These are phyloP conservation scores for Anoncus sp. DNA, from an alignment of 2,888 invertebrate genomes.

Conservation along the genomic window DNA sequence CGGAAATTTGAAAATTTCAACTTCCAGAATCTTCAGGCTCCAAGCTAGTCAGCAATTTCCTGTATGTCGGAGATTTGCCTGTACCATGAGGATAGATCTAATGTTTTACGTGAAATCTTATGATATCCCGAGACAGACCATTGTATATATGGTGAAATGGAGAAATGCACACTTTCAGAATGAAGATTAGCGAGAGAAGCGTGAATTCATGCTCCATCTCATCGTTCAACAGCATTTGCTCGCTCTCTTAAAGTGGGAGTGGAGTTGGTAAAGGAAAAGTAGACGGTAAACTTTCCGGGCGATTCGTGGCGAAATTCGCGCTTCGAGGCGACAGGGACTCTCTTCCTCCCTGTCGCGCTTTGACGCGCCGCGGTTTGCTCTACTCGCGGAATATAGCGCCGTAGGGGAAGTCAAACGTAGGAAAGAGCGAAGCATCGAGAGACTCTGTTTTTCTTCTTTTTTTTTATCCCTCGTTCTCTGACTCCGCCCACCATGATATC, in stretches of 20 bases:
- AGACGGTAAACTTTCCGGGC: conserved; percentile 63
- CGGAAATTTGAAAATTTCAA: not conserved
- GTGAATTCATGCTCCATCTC: conserved; percentile 43
- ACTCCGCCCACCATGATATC: conserved; percentile 84
- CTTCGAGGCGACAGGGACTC: conserved; percentile 66
- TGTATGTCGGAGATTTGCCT: not conserved
- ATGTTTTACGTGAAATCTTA: not conserved
- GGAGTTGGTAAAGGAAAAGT: conserved; percentile 71
- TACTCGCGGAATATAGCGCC: conserved; percentile 73
- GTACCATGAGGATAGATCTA: not conserved
- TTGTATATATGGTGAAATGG: not conserved
- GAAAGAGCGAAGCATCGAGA: conserved; percentile 78
- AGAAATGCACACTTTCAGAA: conserved; percentile 1
- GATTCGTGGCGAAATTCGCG: conserved; percentile 66
- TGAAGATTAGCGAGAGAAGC: not conserved
- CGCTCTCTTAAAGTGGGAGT: conserved; percentile 68
- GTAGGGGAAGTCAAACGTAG: conserved; percentile 56
- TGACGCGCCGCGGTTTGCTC: conserved; percentile 79
- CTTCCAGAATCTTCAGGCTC: not conserved
- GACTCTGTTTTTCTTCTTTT: conserved; percentile 81
- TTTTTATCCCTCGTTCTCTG: conserved; percentile 84
- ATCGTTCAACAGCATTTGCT: conserved; percentile 48
- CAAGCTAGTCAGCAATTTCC: not conserved
- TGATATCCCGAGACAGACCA: not conserved
- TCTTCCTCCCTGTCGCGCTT: conserved; percentile 69